Evolutionary conservation across 2,113 vertebrate genomes (phyloP).

Genomic region (Paracanthobrama guichenoti): DNA sequence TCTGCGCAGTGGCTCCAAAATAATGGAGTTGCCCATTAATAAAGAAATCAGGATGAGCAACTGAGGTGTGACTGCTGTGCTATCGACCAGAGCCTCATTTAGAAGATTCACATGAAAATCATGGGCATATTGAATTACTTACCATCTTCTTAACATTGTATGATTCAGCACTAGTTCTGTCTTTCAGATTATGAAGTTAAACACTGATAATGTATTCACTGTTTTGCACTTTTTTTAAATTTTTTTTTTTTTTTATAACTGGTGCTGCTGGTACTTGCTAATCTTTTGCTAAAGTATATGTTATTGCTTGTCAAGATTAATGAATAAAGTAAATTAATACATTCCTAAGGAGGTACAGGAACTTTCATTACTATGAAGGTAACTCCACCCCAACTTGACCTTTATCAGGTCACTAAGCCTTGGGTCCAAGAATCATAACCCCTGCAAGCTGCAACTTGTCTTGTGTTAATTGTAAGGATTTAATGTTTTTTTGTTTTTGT

Average conservation of each 20-base stretch:
- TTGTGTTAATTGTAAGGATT: neutral
- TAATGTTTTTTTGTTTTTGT: neutral
- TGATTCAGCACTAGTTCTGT: neutral
- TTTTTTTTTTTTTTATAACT: neutral
- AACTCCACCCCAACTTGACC: neutral
- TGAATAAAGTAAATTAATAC: neutral
- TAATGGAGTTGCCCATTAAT: constrained; percentile 76
- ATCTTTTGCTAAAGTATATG: neutral
- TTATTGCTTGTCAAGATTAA: neutral
- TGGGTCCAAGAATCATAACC: neutral
- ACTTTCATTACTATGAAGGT: neutral
- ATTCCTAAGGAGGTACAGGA: neutral
- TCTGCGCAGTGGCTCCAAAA: constrained; percentile 71
- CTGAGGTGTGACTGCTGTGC: constrained; percentile 68
- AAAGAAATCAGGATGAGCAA: constrained; percentile 74
- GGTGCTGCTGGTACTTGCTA: neutral
- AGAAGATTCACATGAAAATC: constrained; percentile 3
- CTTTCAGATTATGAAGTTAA: too few species aligned
- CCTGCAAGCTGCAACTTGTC: neutral
- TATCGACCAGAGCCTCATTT: constrained; percentile 67
- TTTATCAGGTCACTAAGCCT: neutral
- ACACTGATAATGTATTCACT: too few species aligned
- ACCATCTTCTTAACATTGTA: neutral
- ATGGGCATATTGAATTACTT: neutral
- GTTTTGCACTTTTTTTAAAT: neutral